These are phyloP conservation scores for Hirtodrosophila alboralis DNA, from an alignment of 2,888 invertebrate species.

Conservation along the genomic window DNA sequence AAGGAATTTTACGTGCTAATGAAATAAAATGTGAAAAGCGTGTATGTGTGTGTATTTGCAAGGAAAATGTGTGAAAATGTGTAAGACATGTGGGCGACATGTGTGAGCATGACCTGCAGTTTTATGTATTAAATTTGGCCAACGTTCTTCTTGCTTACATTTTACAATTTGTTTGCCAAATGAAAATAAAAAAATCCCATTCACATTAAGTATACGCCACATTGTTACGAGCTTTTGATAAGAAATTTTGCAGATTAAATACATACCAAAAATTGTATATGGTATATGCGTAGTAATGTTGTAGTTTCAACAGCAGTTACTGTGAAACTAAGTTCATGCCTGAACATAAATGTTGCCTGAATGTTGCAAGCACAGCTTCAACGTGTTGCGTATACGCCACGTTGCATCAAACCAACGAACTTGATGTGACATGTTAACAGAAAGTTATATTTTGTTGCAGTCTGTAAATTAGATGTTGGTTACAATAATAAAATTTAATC, in stretches of 20 bases:
- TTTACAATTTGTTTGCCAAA: conserved; percentile 28
- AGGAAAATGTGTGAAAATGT: conserved; percentile 4
- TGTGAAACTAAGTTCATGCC: conserved; percentile 39
- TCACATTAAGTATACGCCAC: conserved; percentile 31
- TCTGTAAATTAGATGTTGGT: neutral
- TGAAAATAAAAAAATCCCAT: conserved; percentile 3
- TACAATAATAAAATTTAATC: no score
- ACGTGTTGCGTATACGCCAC: conserved; percentile 48
- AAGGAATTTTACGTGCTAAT: conserved; percentile 74
- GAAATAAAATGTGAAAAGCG: conserved; percentile 64
- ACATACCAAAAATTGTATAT: neutral
- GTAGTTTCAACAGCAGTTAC: conserved; percentile 31
- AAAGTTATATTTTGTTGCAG: neutral
- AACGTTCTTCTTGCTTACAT: conserved; percentile 7
- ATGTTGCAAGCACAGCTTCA: neutral
- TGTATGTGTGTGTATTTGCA: conserved; percentile 20
- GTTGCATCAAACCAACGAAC: conserved; percentile 45
- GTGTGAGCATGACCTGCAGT: neutral
- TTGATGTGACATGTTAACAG: conserved; percentile 20
- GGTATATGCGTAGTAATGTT: neutral
- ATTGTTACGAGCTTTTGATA: conserved; percentile 19
- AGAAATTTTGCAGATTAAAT: neutral
- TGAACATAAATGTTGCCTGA: neutral
- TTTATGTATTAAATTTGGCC: conserved; percentile 23
- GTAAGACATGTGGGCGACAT: neutral